These are phyloP conservation scores for Synergus gifuensis DNA, from an alignment of 2,888 invertebrate genomes.

Conservation along the genomic window DNA sequence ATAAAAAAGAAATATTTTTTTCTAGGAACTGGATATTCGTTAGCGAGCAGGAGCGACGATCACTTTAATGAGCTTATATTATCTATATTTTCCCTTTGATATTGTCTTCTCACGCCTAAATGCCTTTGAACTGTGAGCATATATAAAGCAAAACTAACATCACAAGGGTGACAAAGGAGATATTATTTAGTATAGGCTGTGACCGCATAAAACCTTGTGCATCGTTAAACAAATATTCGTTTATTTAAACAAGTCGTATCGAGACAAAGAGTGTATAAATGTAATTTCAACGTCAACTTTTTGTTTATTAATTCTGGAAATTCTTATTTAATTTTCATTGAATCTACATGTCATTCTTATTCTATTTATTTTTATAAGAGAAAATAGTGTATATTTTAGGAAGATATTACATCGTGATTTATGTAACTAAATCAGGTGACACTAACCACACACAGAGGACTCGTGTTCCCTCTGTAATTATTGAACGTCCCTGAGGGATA, in stretches of 20 bases:
- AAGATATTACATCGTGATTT: background rate
- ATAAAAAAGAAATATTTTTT: too few species aligned
- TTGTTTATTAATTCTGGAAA: background rate
- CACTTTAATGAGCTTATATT: background rate
- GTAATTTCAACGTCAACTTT: background rate
- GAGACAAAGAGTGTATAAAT: background rate
- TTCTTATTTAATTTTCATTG: background rate
- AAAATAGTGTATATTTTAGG: background rate
- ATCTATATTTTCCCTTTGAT: slow-evolving; percentile 1
- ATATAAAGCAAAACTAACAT: slow-evolving; percentile 55
- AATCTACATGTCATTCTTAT: background rate
- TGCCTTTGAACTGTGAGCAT: slow-evolving; percentile 10
- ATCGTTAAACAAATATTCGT: slow-evolving; percentile 5
- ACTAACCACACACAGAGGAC: background rate
- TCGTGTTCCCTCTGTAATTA: background rate
- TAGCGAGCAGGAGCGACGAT: background rate
- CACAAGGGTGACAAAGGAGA: slow-evolving; percentile 54
- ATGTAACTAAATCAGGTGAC: background rate
- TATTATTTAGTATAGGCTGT: background rate
- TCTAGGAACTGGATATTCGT: too few species aligned
- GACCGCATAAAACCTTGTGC: background rate
- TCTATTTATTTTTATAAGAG: background rate
- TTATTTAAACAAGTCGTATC: background rate
- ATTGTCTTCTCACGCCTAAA: slow-evolving; percentile 21
- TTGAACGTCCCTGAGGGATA: background rate